Evolutionary conservation across 2,113 vertebrate species (phyloP), one percentile per base, ranked within the genome.

Genomic region (Eurypyga helias): DNA sequence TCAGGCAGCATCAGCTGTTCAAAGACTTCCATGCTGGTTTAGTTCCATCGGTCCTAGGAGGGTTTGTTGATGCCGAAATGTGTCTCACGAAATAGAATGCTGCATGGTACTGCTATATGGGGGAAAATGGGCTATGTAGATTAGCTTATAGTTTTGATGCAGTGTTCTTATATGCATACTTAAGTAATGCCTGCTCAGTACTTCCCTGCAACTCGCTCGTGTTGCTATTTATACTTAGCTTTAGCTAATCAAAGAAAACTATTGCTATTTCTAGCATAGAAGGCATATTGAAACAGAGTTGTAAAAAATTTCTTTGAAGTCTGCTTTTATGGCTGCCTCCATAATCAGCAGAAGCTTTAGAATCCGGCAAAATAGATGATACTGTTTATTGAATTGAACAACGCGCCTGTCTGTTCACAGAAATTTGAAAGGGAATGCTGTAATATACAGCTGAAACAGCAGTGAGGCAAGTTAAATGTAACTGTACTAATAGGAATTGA

Each of bases 161-260:
- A 6, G 20, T 86, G 24, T 92, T 97, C 60, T 92, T 83, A 14
- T 51, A 43, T 89, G 65, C 34, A 14, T 90, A 24, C 28, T 89
- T 75, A 77, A 93, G 60, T 61, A 81, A 89, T 57, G 43, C 69
- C 91, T 89, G 43, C 72, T 87, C 38, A 91, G 83, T 91, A 48
- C 67, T 84, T 94, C 91, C 65, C 57, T 93, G 87, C 61, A 89
- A 55, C 41, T 91, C 62, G 23, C 34, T 91, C 1, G 0, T 71
- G 31, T 76, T 96, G 93, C 89, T 96, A 78, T 97, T 96, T 96
- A 75, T 96, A 82, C 49, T 28, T 76, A 23, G 34, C 94, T 85
- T 87, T 83, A 77, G 94, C 87, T 94, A 86, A 94, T 95, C 91
- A 87, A 19, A 69, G 89, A 65, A 87, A 93, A 85, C 73, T 71